Conservation (phyloP, 2,113 vertebrate genomes). For the Mastomys coucha region DNA sequence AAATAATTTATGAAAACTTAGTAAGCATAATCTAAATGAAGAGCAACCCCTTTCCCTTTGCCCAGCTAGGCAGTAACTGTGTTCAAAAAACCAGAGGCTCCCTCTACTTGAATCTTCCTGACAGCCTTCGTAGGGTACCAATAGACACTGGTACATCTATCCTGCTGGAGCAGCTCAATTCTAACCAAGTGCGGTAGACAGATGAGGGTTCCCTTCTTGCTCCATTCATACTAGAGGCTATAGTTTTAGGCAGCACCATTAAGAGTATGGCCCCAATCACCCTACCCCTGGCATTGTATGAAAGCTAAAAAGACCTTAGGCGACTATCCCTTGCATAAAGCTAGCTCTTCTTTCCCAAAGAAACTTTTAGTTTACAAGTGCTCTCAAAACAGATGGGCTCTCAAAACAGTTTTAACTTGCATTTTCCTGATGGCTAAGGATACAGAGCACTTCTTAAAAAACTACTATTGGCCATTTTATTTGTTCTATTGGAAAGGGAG, state of each 20-base stretch:
- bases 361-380: neutral
- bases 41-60: neutral
- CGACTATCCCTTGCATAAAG: neutral
- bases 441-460: no score
- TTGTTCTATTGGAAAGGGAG: no score
- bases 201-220: neutral
- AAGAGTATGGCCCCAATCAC: neutral
- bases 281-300: neutral
- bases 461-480: no score
- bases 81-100: neutral
- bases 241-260: neutral
- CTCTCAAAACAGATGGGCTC: neutral
- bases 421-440: no score
- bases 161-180: neutral
- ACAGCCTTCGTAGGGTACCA: neutral
- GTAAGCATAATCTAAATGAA: slow-evolving; percentile 42
- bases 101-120: neutral
- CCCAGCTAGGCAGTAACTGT: neutral
- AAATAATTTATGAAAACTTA: neutral
- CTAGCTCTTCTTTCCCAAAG: neutral
- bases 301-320: neutral
- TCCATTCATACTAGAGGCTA: neutral
- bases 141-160: neutral
- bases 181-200: neutral
- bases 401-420: no score